Evolutionary conservation across 2,113 vertebrate genomes (phyloP), one percentile per base, ranked within the genome.

Genomic region (Phainopepla nitens): DNA sequence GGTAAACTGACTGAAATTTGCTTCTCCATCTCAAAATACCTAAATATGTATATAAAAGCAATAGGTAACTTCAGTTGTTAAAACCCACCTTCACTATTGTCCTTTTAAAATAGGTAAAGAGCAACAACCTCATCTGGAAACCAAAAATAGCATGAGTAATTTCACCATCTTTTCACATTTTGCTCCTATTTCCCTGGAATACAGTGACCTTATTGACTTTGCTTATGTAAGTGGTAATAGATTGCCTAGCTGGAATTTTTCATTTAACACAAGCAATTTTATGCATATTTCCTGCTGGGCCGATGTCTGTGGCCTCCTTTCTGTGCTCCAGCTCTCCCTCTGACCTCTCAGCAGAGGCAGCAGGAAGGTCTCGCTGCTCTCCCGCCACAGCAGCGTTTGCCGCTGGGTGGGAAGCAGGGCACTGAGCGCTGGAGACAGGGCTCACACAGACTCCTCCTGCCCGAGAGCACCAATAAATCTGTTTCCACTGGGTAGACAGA

Each of bases 181-280:
- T 97, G 41, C 51, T 96, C 3, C 95, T 97, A 31, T 96, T 98
- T 9, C 60, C 97, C 49, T 69, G 97, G 27, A 97, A 93, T 33
- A 17, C 5, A 7, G 13, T 97, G 89, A 97, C 96, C 24, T 93
- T 83, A 35, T 27, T 83, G 86, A 56, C 82, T 86, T 86, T 69
- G 85, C 66, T 96, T 96, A 93, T 33, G 1, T 89, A 96, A 96
- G 51, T 2, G 4, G 19, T 20, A 82, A 35, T 3, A 89, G 69
- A 62, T 97, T 96, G 71, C 57, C 57, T 49, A 51, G n/a, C 31
- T 85, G 69, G 41, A 82, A 54, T 62, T 92, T 73, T 73, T 82
- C 58, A 45, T 17, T 53, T 20, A 47, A 62, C 28, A 79, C 14
- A 42, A 83, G 72, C 13, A 9, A 68, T 90, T 82, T 41, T 35